These are phyloP conservation scores for Sula dactylatra DNA, from an alignment of 2,113 vertebrate species.

Conservation along the genomic window DNA sequence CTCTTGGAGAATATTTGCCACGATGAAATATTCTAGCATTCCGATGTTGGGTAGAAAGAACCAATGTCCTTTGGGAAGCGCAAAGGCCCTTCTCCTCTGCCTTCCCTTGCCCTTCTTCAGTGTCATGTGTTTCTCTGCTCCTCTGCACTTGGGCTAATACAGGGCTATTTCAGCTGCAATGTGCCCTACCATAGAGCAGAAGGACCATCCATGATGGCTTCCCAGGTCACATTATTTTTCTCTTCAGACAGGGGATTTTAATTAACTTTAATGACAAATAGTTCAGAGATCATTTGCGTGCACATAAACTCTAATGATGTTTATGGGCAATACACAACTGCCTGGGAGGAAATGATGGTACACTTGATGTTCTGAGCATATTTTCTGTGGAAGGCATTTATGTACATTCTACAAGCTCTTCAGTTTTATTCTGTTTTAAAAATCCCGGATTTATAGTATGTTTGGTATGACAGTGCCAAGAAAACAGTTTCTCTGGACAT, in stretches of 20 bases:
- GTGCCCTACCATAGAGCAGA: not conserved
- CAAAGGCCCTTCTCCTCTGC: not conserved
- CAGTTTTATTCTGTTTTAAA: not conserved
- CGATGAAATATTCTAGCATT: not conserved
- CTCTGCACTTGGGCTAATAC: rapidly evolving
- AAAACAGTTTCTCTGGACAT: not conserved
- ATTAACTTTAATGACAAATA: not conserved
- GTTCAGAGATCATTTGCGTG: not conserved
- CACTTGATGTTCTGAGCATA: not conserved
- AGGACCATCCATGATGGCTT: not conserved
- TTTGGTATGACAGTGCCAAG: not conserved
- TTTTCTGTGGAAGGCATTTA: not conserved
- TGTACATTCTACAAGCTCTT: not conserved
- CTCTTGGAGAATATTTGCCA: not conserved
- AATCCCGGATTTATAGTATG: not conserved
- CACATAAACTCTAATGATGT: not conserved
- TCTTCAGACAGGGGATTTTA: not conserved
- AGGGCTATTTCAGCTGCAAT: not conserved
- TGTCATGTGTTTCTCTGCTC: not conserved
- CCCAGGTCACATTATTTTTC: not conserved
- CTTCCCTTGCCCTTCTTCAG: not conserved
- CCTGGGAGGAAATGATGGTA: not conserved
- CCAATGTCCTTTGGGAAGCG: not conserved
- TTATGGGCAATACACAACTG: not conserved
- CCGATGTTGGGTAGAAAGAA: rapidly evolving